These are phyloP conservation scores for Cirrhinus mrigala DNA, from an alignment of 2,797 vertebrate species.

Conservation along the genomic window DNA sequence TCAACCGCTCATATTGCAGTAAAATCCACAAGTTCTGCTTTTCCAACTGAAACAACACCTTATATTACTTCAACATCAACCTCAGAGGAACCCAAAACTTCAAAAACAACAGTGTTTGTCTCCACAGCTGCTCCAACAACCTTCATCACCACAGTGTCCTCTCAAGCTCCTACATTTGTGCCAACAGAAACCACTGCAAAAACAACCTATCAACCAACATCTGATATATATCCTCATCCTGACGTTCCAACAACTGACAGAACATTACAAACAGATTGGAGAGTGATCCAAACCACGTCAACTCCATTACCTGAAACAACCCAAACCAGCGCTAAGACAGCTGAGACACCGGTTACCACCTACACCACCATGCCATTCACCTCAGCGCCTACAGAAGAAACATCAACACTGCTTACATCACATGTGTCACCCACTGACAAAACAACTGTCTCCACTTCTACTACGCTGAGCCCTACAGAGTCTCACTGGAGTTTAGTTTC, in stretches of 20 bases:
- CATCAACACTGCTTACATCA: conserved; percentile 57
- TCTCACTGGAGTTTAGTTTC: conserved; percentile 63
- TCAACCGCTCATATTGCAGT: conserved; percentile 57
- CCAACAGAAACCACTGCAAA: conserved; percentile 62
- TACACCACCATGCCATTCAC: conserved; percentile 49
- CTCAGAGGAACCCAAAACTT: conserved; percentile 61
- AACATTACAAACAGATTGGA: conserved; percentile 57
- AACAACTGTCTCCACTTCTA: conserved; percentile 50
- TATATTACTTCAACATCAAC: conserved; percentile 55
- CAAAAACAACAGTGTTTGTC: conserved; percentile 64
- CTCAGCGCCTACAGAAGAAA: conserved; percentile 48
- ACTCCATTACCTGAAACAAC: conserved; percentile 37
- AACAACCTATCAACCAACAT: conserved; percentile 55
- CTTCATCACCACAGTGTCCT: conserved; percentile 54
- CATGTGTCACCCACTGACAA: conserved; percentile 58
- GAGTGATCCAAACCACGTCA: conserved; percentile 46
- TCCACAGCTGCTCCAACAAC: conserved; percentile 53
- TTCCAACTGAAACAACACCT: conserved; percentile 21
- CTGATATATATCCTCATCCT: conserved; percentile 58
- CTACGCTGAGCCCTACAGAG: conserved; percentile 57
- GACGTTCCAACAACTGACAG: conserved; percentile 58
- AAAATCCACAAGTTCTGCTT: conserved; percentile 52
- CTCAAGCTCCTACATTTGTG: conserved; percentile 56
- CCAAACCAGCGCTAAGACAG: conserved; percentile 53
- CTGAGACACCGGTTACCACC: conserved; percentile 40